These are phyloP conservation scores for Saccostrea echinata DNA, from an alignment of 1,140 invertebrate genomes.

Conservation along the genomic window DNA sequence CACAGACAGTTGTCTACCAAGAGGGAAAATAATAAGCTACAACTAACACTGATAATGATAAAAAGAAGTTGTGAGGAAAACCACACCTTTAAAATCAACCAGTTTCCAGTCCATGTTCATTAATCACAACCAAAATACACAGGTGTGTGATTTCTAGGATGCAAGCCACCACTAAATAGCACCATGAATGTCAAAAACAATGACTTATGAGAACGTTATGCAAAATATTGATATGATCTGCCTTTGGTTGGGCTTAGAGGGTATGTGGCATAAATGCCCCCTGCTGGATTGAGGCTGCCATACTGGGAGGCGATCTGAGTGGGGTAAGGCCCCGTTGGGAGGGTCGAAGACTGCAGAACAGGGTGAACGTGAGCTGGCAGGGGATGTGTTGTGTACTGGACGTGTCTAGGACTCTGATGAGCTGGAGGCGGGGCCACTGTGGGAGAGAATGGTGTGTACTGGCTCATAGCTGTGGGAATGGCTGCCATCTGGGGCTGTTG, in stretches of 20 bases:
- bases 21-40: slow-evolving; percentile 15
- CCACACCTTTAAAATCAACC: slow-evolving; percentile 32
- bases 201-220: slow-evolving; percentile 48
- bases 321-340: slow-evolving; percentile 70
- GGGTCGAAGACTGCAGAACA: slow-evolving; percentile 82
- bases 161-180: slow-evolving; percentile 35
- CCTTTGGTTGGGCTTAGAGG: slow-evolving; percentile 77
- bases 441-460: slow-evolving; percentile 80
- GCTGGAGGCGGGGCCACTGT: slow-evolving; percentile 90
- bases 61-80: slow-evolving; percentile 13
- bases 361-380: slow-evolving; percentile 91
- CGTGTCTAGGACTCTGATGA: slow-evolving; percentile 90
- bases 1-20: neutral
- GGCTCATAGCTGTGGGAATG: slow-evolving; percentile 69
- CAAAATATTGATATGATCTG: slow-evolving; percentile 77
- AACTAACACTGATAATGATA: slow-evolving; percentile 26
- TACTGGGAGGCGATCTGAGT: slow-evolving; percentile 80
- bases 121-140: slow-evolving; percentile 31
- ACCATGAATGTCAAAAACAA: slow-evolving; percentile 29
- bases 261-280: slow-evolving; percentile 74
- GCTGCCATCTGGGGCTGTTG: slow-evolving; percentile 73
- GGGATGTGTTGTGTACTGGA: slow-evolving; percentile 88
- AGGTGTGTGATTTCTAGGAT: slow-evolving; percentile 18
- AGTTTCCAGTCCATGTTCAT: slow-evolving; percentile 11
- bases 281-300: slow-evolving; percentile 62